Evolutionary conservation across 2,888 invertebrate genomes (phyloP).

Genomic region (Eilema griseolum): DNA sequence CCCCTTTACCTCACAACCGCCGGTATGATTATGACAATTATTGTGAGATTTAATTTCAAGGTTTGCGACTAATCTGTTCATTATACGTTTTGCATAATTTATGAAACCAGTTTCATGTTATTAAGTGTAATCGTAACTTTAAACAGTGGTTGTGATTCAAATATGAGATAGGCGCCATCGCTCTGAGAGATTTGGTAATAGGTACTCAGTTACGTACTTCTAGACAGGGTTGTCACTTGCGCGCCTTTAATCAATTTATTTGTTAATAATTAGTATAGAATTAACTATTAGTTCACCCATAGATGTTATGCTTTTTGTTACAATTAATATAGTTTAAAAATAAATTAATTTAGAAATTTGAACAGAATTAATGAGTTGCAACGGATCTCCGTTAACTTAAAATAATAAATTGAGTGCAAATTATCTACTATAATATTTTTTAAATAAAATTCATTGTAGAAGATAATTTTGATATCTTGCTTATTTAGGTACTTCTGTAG

Average conservation of each 20-base stretch:
- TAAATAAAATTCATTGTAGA: too few relatives aligned
- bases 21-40: conserved; percentile 49
- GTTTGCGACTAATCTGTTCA: conserved; percentile 47
- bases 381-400: background rate
- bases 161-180: conserved; percentile 42
- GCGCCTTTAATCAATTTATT: too few relatives aligned
- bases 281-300: background rate
- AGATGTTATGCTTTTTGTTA: background rate
- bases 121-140: conserved; percentile 36
- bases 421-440: too few relatives aligned
- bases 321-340: background rate
- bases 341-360: background rate
- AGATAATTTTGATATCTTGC: too few relatives aligned
- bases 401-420: background rate
- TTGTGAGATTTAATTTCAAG: conserved; percentile 59
- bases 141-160: conserved; percentile 43
- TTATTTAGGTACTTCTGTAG: too few relatives aligned
- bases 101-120: conserved; percentile 49
- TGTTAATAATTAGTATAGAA: background rate
- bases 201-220: conserved; percentile 20
- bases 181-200: conserved; percentile 43
- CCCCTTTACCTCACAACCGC: background rate
- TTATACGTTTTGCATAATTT: conserved; percentile 60
- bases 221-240: conserved; percentile 29
- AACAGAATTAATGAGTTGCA: background rate